phyloP scores from a whole-genome alignment of 2,113 vertebrate genomes.

The Panthera tigris region DNA sequence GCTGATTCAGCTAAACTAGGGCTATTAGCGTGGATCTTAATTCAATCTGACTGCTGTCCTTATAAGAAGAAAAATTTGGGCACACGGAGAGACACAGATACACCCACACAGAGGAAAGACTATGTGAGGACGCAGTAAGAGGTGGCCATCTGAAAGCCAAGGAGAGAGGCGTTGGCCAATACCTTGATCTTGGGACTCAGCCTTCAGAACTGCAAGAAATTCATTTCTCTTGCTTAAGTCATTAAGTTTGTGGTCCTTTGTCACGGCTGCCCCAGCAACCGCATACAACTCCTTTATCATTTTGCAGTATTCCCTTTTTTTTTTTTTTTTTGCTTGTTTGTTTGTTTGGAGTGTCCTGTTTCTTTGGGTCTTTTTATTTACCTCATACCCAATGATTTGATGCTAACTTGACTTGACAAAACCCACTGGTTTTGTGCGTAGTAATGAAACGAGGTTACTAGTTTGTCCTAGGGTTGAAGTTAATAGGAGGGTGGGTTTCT shows the following conservation, averaged over 20 bases:
- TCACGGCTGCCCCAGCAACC: not conserved
- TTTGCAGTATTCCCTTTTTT: not conserved
- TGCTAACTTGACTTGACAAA: no score
- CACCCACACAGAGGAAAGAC: not conserved
- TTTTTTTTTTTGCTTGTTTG: no score
- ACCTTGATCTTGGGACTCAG: not conserved
- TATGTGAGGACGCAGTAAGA: not conserved
- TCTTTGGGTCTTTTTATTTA: no score
- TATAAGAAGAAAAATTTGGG: not conserved
- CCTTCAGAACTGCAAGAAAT: not conserved
- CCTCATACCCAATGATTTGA: no score
- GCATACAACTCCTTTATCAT: not conserved
- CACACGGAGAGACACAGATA: not conserved
- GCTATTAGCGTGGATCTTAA: not conserved
- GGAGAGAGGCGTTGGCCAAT: not conserved
- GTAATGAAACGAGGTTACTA: not conserved
- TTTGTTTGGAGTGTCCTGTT: not conserved
- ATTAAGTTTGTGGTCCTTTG: not conserved
- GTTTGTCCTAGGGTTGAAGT: not conserved
- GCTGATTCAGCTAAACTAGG: not conserved
- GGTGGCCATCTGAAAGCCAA: not conserved
- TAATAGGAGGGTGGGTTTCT: not conserved
- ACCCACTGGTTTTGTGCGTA: not conserved
- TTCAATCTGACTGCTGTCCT: not conserved
- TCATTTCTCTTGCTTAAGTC: not conserved